Evolutionary conservation across 2,797 vertebrate species (phyloP).

Genomic region (Macropodus opercularis): DNA sequence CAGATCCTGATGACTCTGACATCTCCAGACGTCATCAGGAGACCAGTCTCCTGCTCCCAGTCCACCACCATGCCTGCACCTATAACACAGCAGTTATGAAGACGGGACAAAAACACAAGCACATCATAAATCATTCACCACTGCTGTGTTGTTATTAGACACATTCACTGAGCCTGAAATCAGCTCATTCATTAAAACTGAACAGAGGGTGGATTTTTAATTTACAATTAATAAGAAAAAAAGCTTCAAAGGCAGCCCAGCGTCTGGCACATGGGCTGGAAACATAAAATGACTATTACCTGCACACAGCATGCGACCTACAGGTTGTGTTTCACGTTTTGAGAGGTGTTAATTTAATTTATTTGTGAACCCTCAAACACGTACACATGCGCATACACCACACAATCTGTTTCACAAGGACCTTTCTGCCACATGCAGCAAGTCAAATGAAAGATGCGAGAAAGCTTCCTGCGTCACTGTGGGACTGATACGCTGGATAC

Average conservation of each 20-base stretch:
- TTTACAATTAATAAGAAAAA: constrained; percentile 15
- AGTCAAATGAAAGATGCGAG: constrained; percentile 46
- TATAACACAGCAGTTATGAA: constrained; percentile 50
- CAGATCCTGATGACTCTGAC: constrained; percentile 95
- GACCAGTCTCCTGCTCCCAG: constrained; percentile 97
- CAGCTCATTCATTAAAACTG: not conserved
- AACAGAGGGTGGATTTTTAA: constrained; percentile 29
- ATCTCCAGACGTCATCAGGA: constrained; percentile 96
- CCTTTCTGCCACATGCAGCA: constrained; percentile 25
- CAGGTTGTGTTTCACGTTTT: constrained; percentile 19
- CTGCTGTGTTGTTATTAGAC: not conserved
- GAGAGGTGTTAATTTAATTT: constrained; percentile 18
- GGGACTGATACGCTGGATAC: constrained; percentile 14
- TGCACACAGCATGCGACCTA: constrained; percentile 27
- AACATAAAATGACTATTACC: constrained; percentile 38
- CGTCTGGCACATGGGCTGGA: not conserved
- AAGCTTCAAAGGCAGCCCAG: not conserved
- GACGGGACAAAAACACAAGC: not conserved
- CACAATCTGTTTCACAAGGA: constrained; percentile 46
- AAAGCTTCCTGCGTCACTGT: constrained; percentile 25
- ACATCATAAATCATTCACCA: not conserved
- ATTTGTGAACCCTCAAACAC: constrained; percentile 1
- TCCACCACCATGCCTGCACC: constrained; percentile 98
- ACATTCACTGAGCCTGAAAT: not conserved
- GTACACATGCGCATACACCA: constrained; percentile 3